Evolutionary conservation across 1,140 invertebrate species (phyloP).

Genomic region (Gonioctena quinquepunctata): DNA sequence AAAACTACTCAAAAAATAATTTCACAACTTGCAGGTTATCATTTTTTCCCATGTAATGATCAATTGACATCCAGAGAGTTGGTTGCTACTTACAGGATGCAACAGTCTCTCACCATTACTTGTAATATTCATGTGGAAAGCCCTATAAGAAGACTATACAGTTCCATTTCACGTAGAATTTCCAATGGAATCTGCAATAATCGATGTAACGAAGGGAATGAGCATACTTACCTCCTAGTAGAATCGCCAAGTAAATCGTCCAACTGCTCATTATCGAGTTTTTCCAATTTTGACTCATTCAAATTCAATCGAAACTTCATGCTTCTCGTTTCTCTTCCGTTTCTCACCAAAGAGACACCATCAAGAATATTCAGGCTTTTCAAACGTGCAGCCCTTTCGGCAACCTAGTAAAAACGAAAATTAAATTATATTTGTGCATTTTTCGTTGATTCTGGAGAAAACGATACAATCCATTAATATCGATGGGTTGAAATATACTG

Average conservation of each 20-base stretch:
- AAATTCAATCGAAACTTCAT: constrained; percentile 1
- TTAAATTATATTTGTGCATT: no score
- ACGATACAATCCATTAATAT: no score
- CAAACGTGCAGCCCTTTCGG: constrained; percentile 65
- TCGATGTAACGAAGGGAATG: background rate
- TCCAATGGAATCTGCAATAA: background rate
- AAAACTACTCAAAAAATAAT: no score
- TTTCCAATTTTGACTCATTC: constrained; percentile 60
- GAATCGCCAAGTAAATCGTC: constrained; percentile 64
- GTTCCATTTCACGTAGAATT: background rate
- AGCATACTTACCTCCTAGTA: constrained; percentile 53
- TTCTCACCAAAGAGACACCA: constrained; percentile 61
- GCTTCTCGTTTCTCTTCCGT: constrained; percentile 25
- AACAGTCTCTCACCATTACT: no score
- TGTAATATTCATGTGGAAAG: no score
- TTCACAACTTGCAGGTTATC: no score
- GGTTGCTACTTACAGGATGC: no score
- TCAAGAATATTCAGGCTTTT: constrained; percentile 66
- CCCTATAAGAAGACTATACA: background rate
- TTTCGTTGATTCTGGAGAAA: no score
- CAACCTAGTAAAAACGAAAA: no score
- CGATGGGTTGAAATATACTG: no score
- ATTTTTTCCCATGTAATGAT: no score
- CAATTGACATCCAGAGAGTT: no score
- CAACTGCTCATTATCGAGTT: constrained; percentile 56